A percentile compares a stretch with the other conserved stretches of the same genome.
Conservation (phyloP, 2,113 vertebrate genomes). For the Coturnix japonica region DNA sequence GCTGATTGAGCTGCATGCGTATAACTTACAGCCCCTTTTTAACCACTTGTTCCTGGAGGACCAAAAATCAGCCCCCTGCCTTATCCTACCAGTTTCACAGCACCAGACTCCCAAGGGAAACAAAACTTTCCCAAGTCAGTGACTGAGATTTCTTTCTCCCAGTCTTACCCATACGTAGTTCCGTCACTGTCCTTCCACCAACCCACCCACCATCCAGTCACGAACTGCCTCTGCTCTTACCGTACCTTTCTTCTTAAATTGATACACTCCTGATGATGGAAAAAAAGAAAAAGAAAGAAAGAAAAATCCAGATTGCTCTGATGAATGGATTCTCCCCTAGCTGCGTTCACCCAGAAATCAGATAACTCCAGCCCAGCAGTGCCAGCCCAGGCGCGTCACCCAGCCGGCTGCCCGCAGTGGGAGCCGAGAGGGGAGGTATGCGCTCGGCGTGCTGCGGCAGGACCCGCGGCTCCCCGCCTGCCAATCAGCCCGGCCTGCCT, state of each 20-base stretch:
- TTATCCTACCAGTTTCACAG: not conserved
- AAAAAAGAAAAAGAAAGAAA: rapidly evolving
- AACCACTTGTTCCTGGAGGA: not conserved
- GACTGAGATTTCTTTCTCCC: conserved; percentile 10
- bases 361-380: not conserved
- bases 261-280: rapidly evolving
- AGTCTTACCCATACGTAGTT: not conserved
- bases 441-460: conserved; percentile 61
- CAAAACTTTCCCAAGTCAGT: not conserved
- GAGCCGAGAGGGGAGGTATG: conserved; percentile 22
- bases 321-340: not conserved
- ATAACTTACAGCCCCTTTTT: not conserved
- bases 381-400: not conserved
- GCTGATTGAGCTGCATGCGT: not conserved
- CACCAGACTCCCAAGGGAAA: not conserved
- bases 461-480: conserved; percentile 50
- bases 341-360: conserved; percentile 1
- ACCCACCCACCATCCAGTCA: not conserved
- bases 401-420: not conserved
- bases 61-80: not conserved
- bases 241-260: not conserved
- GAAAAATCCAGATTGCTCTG: not conserved
- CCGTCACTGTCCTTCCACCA: not conserved
- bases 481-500: conserved; percentile 65
- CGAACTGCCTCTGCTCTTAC: not conserved